A percentile compares a stretch with the other conserved stretches of the same genome.
phyloP scores from a whole-genome alignment of 2,113 vertebrate species.

The Lycaon pictus region DNA sequence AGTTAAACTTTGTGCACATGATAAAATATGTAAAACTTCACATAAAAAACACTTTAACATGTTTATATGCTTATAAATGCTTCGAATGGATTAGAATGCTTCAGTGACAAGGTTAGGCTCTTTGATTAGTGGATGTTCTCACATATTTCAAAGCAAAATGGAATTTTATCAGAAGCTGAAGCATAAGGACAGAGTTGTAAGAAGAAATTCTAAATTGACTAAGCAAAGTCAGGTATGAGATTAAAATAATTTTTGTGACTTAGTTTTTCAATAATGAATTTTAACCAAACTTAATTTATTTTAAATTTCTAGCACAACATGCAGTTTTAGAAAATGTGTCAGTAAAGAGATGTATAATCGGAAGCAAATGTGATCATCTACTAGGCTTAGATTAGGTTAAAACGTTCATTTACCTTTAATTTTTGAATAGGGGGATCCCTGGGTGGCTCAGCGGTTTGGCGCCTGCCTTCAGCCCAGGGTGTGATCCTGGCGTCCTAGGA shows the following conservation, averaged over 20 bases:
- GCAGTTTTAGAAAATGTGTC: background rate
- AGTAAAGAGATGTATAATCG: background rate
- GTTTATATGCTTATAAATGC: background rate
- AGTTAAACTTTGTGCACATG: background rate
- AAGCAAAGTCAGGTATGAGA: constrained; percentile 42
- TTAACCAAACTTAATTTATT: background rate
- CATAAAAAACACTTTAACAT: background rate
- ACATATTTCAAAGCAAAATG: constrained; percentile 50
- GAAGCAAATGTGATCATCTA: background rate
- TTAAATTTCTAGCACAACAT: constrained; percentile 23
- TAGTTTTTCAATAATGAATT: background rate
- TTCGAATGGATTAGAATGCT: constrained; percentile 67
- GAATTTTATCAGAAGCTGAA: constrained; percentile 48
- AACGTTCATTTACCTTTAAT: background rate
- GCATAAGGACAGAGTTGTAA: background rate
- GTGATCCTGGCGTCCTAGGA: too few species aligned
- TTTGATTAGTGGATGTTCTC: constrained; percentile 38
- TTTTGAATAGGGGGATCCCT: background rate
- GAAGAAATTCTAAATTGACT: background rate
- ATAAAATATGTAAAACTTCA: constrained; percentile 63
- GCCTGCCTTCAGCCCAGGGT: too few species aligned
- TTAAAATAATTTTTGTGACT: background rate
- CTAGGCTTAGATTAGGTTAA: background rate
- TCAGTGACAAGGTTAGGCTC: constrained; percentile 53
- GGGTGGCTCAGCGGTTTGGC: too few species aligned